Base-by-base conservation (phyloP, 2,888 invertebrate genomes). In the Drosophila acutilabella region DNA sequence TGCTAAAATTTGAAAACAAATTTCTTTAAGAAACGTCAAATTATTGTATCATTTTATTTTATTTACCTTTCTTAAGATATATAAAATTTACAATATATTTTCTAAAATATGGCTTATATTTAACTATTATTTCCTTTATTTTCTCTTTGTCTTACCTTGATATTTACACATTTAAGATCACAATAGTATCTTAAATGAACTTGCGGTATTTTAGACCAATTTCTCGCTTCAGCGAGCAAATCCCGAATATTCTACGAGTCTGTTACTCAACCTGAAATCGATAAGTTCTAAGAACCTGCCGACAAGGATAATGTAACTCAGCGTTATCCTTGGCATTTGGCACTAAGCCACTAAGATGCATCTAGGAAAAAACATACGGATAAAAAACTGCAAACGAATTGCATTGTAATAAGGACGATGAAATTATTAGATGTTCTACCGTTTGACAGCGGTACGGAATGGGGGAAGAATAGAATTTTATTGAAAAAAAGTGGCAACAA, bases 381-480 rank as follows among this genome's bases (percentile, higher is more conserved):
- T 33, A 50, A 51, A 38, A 50, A 59, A 51, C 42, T 50, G 51
- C 40, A 51, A 50, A 50, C 16, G 45, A 59, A 59, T 26, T 36
- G 48, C 38, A 45, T 44, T 56, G 33, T 14, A 64, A 82, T 76
- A 83, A 70, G 65, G 60, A 61, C 54, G 52, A 52, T 64, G 64
- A 73, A 88, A 86, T 73, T 86, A 88, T 88, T 82, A 59, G 70
- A 85, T 75, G 75, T 74, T 88, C 57, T 78, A 78, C 59, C 71
- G 85, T 88, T 78, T 87, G 78, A 78, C 85, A 87, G 62, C n/a
- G 65, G 47, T 64, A 18, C 36, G 40, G 42, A 7, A 30, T 6
- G 44, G 50, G 33, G 30, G 38, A 58, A 30, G 58, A 57, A 64
- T 42, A 30, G 52, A 51, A 14, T 20, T 40, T 20, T 16, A 13